Conservation (phyloP, 2,113 vertebrate species). For the Plestiodon gilberti region DNA sequence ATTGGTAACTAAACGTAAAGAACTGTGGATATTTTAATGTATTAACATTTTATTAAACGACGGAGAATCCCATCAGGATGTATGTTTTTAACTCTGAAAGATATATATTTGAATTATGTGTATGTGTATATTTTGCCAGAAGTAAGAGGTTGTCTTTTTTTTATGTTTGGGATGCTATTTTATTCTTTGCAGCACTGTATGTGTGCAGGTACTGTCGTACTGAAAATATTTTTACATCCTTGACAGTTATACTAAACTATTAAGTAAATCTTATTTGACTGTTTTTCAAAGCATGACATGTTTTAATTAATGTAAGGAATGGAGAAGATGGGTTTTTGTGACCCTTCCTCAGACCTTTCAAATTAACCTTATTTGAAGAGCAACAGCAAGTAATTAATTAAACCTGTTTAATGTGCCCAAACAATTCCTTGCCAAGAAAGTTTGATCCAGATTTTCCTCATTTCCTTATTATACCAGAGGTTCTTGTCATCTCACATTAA, state of each 20-base stretch:
- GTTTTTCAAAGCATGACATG: background rate
- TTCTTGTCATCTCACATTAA: background rate
- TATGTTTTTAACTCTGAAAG: too few species aligned
- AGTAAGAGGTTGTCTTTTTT: background rate
- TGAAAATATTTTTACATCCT: background rate
- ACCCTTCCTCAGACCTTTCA: background rate
- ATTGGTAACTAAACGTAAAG: too few species aligned
- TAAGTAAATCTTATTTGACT: background rate
- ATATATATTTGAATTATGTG: too few species aligned
- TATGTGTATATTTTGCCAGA: background rate
- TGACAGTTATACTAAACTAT: background rate
- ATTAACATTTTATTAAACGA: too few species aligned
- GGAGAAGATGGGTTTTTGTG: background rate
- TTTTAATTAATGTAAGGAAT: background rate
- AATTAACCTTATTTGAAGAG: background rate
- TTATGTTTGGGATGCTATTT: background rate
- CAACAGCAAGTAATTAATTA: background rate
- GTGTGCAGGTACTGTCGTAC: background rate
- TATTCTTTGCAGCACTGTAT: background rate
- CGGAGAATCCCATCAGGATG: too few species aligned
- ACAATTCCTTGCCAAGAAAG: background rate
- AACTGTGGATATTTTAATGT: too few species aligned
- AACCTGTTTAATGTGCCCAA: constrained; percentile 1
- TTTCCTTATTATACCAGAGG: background rate
- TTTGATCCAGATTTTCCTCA: background rate